Percentiles rank a stretch among this genome's conserved stretches.
Evolutionary conservation across 2,888 invertebrate species (phyloP).

Genomic region (Agrotis puta): DNA sequence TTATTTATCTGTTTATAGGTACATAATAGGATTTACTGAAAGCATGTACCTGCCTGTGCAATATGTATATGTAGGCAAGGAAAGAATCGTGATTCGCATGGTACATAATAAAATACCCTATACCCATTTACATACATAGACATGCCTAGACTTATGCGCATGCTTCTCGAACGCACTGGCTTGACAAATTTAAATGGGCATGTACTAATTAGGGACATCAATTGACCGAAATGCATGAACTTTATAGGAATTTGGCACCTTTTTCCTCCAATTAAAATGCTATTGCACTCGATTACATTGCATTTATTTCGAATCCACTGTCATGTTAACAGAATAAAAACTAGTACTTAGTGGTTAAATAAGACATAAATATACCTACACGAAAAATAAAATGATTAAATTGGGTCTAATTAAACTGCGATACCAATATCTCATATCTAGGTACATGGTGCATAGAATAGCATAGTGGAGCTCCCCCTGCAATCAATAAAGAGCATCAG

Average conservation of each 20-base stretch:
- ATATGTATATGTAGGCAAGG: background rate
- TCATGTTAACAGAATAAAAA: background rate
- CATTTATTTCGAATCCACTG: background rate
- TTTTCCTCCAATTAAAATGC: conserved; percentile 18
- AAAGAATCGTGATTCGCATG: conserved; percentile 10
- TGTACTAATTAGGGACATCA: conserved; percentile 53
- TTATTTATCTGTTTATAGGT: conserved; percentile 11
- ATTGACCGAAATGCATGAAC: conserved; percentile 55
- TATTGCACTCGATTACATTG: background rate
- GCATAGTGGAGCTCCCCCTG: conserved; percentile 39
- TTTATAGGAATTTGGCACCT: conserved; percentile 30
- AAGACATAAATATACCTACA: background rate
- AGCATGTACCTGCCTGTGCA: background rate
- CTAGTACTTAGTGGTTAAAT: background rate
- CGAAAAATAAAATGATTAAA: background rate
- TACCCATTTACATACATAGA: background rate
- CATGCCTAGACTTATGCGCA: conserved; percentile 5
- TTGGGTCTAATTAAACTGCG: no score
- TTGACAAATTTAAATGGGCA: conserved; percentile 53
- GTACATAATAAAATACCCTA: conserved; percentile 1
- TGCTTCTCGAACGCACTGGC: conserved; percentile 30
- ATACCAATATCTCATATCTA: background rate
- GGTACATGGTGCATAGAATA: conserved; percentile 34
- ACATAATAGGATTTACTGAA: conserved; percentile 40
- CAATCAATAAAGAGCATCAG: conserved; percentile 70